Base-by-base conservation (phyloP, 2,888 invertebrate genomes). In the Drosophila colorata region DNA sequence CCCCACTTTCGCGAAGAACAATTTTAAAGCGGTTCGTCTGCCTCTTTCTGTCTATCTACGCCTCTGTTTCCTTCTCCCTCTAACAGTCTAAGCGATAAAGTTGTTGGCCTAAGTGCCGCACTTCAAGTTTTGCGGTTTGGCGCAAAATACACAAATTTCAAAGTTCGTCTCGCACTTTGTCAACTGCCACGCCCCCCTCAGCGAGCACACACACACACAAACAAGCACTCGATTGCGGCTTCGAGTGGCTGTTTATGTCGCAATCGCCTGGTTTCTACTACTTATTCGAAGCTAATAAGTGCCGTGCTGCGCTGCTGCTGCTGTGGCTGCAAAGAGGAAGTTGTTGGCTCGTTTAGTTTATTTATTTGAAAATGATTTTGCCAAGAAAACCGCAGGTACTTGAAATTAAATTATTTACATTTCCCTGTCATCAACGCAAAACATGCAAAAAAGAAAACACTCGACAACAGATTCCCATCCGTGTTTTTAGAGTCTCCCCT, bases 401-500 rank as follows among this genome's bases (percentile, higher is more conserved):
- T 70, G 46, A 76, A 87, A 80, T 84, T 87, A 80, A 87, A 84
- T 83, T 73, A 84, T 80, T 80, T 84, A 78, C 84, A 74, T 74
- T 75, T 65, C 43, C 61, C 49, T 78, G 70, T 53, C 64, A 69
- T 60, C 83, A 53, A n/a, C 49, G 48, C 52, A 35, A 49, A 49
- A 13, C 25, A 40, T n/a, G 37, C 43, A 23, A 60, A 47, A 25
- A 68, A n/a, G n/a, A n/a, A 56, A 68, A 53, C 40, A 56, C 52
- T 57, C 52, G 43, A 43, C 58, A 61, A 47, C 58, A 61, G 52
- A 51, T 51, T 7, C 41, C 6, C 61, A 52, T 31, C 44, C 18
- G 14, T 38, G 14, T 23, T 38, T 33, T 20, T 13, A 20, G n/a
- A 18, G 1, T 5, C 23, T 6, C 0, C 9, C 7, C 11, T 2